A percentile compares a stretch with the other conserved stretches of the same genome.
Conservation (phyloP, 2,797 vertebrate species). For the Chiloscyllium punctatum region DNA sequence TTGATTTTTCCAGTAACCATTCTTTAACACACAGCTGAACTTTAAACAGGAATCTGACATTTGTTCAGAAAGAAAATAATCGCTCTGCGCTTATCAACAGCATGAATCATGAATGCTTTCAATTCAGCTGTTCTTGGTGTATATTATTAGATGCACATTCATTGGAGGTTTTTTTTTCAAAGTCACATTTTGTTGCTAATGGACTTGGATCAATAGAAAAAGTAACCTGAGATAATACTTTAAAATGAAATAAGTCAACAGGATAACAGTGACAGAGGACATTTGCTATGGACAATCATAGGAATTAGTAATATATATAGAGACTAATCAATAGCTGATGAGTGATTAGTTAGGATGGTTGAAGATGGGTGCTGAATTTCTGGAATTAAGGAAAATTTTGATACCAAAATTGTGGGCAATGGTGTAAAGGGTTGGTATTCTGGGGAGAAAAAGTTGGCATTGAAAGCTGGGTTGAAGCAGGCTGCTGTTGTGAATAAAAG, state of each 20-base stretch:
- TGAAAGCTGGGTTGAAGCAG: not conserved
- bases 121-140: not conserved
- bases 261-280: not conserved
- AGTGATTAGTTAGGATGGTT: not conserved
- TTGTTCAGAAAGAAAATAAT: constrained; percentile 20
- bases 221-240: not conserved
- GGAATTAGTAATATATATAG: not conserved
- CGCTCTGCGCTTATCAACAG: not conserved
- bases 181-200: not conserved
- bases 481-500: not conserved
- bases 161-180: not conserved
- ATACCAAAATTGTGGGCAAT: not conserved
- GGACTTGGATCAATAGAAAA: not conserved
- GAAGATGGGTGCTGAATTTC: no score
- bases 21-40: not conserved
- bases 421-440: not conserved
- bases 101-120: constrained; percentile 15
- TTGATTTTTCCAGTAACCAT: not conserved
- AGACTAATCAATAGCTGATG: not conserved
- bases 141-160: not conserved
- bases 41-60: not conserved
- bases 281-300: not conserved
- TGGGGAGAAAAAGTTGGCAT: not conserved
- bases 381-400: not conserved
- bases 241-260: not conserved